A percentile compares a stretch with the other conserved stretches of the same genome.
These are phyloP conservation scores for Bilobella aurantiaca DNA, from an alignment of 1,140 invertebrate genomes.

Conservation along the genomic window DNA sequence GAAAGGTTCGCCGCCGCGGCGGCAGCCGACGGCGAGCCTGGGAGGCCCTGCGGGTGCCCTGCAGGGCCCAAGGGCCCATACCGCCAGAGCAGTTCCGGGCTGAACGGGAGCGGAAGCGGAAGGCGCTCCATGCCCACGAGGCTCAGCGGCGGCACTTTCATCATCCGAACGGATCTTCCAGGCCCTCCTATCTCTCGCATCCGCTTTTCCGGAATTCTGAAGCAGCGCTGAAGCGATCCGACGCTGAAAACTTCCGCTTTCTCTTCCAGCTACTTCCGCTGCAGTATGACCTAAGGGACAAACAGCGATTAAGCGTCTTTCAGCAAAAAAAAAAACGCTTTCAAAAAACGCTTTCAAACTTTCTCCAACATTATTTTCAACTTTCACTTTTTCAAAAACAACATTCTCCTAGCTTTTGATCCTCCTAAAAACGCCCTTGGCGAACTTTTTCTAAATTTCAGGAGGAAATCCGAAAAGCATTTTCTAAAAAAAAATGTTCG, in stretches of 20 bases:
- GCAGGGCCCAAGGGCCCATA: conserved; percentile 61
- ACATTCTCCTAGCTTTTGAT: no score
- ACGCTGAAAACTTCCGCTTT: conserved; percentile 10
- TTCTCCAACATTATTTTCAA: no score
- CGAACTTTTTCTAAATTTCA: no score
- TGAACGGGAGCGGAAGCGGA: conserved; percentile 56
- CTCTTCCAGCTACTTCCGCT: conserved; percentile 12
- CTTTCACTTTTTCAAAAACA: no score
- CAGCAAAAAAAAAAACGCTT: no score
- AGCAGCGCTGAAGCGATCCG: no score
- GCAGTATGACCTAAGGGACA: conserved; percentile 23
- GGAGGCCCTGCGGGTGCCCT: conserved; percentile 21
- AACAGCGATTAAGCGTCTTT: no score
- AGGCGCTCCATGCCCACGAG: conserved; percentile 48
- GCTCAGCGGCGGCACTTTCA: conserved; percentile 42
- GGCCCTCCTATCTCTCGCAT: conserved; percentile 21
- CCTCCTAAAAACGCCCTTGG: no score
- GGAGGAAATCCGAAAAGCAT: no score
- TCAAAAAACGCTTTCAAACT: no score
- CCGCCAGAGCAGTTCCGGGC: conserved; percentile 69
- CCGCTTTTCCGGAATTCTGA: conserved; percentile 20
- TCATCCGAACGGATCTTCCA: conserved; percentile 33
- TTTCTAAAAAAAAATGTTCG: no score
- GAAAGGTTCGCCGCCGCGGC: conserved; percentile 53
- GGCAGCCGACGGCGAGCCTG: conserved; percentile 38